Conservation (phyloP, 2,888 invertebrate species). For the Leptogaster cylindrica region DNA sequence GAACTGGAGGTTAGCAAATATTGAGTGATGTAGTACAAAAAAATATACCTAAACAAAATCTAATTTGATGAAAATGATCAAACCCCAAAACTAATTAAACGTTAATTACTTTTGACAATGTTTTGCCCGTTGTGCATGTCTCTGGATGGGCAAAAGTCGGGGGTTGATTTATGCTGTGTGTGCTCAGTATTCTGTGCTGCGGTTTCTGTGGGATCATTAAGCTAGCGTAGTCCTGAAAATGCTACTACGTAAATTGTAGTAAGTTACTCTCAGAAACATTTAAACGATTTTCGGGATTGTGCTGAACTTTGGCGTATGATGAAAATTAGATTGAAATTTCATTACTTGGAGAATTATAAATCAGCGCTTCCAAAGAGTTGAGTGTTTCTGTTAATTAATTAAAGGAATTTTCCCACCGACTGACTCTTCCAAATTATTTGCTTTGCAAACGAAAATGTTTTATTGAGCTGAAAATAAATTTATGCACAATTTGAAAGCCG, state of each 20-base stretch:
- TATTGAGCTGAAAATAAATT: no score
- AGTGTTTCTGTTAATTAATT: constrained; percentile 24
- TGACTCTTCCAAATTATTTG: no score
- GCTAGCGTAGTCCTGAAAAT: constrained; percentile 26
- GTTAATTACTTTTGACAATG: constrained; percentile 46
- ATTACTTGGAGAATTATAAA: constrained; percentile 39
- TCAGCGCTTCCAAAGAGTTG: constrained; percentile 23
- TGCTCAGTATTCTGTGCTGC: constrained; percentile 44
- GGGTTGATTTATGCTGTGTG: constrained; percentile 43
- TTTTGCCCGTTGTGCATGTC: constrained; percentile 24
- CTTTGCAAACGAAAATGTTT: no score
- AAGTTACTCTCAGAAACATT: constrained; percentile 37
- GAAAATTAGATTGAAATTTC: constrained; percentile 41
- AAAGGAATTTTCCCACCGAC: no score
- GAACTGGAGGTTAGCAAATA: no score
- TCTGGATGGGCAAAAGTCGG: constrained; percentile 1
- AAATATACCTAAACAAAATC: constrained; percentile 41
- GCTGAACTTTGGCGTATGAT: constrained; percentile 34
- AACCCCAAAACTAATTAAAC: constrained; percentile 47
- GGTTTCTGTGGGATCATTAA: constrained; percentile 45
- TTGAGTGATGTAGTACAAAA: no score
- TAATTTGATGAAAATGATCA: constrained; percentile 47
- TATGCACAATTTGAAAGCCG: no score
- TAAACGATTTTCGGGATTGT: constrained; percentile 38
- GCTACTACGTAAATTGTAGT: constrained; percentile 37